Evolutionary conservation across 2,113 vertebrate genomes (phyloP).

Genomic region (Nerophis ophidion): DNA sequence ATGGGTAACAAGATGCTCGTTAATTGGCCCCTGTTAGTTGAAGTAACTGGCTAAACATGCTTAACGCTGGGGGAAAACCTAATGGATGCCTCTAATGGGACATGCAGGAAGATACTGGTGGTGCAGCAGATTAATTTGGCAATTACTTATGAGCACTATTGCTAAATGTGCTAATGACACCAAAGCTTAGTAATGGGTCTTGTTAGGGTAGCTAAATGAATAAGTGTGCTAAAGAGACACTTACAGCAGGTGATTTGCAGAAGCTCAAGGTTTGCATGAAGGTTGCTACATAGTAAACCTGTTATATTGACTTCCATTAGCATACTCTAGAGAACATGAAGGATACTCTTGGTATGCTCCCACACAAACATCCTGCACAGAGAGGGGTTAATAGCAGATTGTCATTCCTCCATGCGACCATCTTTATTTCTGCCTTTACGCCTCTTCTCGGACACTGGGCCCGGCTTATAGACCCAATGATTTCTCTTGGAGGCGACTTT

Average conservation of each 20-base stretch:
- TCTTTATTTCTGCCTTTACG: conserved; percentile 19
- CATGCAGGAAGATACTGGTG: conserved; percentile 43
- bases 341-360: conserved; percentile 10
- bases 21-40: conserved; percentile 60
- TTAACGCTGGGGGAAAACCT: conserved; percentile 44
- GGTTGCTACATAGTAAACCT: neutral
- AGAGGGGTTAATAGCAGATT: conserved; percentile 20
- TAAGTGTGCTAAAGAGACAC: conserved; percentile 30
- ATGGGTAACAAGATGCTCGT: conserved; percentile 64
- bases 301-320: neutral
- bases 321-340: neutral
- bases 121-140: conserved; percentile 42
- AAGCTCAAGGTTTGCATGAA: conserved; percentile 6
- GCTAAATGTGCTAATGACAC: conserved; percentile 48
- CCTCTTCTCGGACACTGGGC: conserved; percentile 28
- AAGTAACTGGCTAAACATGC: conserved; percentile 55
- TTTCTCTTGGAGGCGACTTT: conserved; percentile 23
- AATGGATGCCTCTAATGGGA: conserved; percentile 51
- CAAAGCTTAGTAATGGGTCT: conserved; percentile 32
- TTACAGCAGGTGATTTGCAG: conserved; percentile 13
- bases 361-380: conserved; percentile 10
- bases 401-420: conserved; percentile 2
- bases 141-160: conserved; percentile 30
- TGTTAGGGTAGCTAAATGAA: conserved; percentile 35
- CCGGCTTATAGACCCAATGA: conserved; percentile 28